Evolutionary conservation across 2,888 invertebrate genomes (phyloP), one percentile per base, ranked within the genome.

Genomic region (Drosophila demipolita): DNA sequence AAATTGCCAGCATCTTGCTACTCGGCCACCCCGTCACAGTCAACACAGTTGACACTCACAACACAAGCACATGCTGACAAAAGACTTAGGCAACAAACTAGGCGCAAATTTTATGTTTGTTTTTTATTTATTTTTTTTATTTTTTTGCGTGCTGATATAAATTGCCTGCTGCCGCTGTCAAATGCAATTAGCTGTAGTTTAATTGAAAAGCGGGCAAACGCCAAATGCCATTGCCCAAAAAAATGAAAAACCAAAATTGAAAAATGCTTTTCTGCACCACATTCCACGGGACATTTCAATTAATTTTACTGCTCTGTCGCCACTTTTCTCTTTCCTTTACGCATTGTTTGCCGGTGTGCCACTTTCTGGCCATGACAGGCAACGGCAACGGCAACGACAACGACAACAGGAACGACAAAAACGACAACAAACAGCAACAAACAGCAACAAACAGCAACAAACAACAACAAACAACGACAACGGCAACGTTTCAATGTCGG

Each of bases 401-500:
- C 40, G 52, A 50, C 70, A 49, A 45, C 66, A 26, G 45, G 45
- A 45, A 45, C 49, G 45, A 17, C 72, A 53, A 59, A 72, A 45
- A 35, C 63, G 42, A 48, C 52, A 66, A 42, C 54, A 17, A 67
- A 45, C 54, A 38, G 32, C 54, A 69, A 71, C 71, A 45, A 67
- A 45, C 54, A 38, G 32, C 54, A 69, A 71, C 71, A 45, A 20
- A 12, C 20, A 70, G 57, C 57, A 35, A 33, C 53, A 66, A 68
- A 63, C 65, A 52, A 65, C 50, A 4, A n/a, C 40, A 38, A 52
- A 45, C 73, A 52, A 42, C 62, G 23, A 1, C 71, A 29, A 49
- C 63, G 45, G 60, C 60, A 26, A 83, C 89, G 89, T 85, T 90
- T 87, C 89, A 85, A 90, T 90, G 90, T 91, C 90, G 91, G 83